Evolutionary conservation across 2,888 invertebrate species (phyloP).

Genomic region (Myathropa florea): DNA sequence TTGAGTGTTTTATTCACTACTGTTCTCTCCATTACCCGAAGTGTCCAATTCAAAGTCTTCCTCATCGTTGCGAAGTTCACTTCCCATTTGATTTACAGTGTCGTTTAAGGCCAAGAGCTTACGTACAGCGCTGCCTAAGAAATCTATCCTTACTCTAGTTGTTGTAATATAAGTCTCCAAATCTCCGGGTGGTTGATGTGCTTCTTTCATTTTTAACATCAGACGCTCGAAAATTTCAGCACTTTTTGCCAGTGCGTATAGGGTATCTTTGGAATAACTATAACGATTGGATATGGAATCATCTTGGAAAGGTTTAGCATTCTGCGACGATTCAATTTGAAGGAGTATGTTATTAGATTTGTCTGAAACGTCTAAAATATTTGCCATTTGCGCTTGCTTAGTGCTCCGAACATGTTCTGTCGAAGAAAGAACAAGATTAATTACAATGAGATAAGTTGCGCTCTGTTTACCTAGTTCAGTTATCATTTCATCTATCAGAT

Average conservation of each 20-base stretch:
- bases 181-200: slow-evolving; percentile 14
- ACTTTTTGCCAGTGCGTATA: slow-evolving; percentile 73
- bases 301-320: slow-evolving; percentile 20
- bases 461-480: slow-evolving; percentile 74
- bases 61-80: slow-evolving; percentile 29
- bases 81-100: slow-evolving; percentile 71
- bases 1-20: slow-evolving; percentile 11
- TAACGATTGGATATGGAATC: slow-evolving; percentile 45
- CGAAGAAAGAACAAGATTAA: background rate
- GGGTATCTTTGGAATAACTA: slow-evolving; percentile 73
- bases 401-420: slow-evolving; percentile 23
- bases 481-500: slow-evolving; percentile 59
- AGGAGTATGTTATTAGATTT: slow-evolving; percentile 77
- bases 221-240: slow-evolving; percentile 71
- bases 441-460: background rate
- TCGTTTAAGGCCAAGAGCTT: slow-evolving; percentile 76
- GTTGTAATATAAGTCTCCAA: slow-evolving; percentile 64
- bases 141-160: slow-evolving; percentile 72
- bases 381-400: slow-evolving; percentile 71
- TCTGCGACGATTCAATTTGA: slow-evolving; percentile 75
- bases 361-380: slow-evolving; percentile 76
- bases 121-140: slow-evolving; percentile 75
- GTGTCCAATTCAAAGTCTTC: slow-evolving; percentile 39
- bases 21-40: slow-evolving; percentile 25
- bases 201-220: slow-evolving; percentile 9